Evolutionary conservation across 2,888 invertebrate genomes (phyloP).

Genomic region (Drosophila algonquin): DNA sequence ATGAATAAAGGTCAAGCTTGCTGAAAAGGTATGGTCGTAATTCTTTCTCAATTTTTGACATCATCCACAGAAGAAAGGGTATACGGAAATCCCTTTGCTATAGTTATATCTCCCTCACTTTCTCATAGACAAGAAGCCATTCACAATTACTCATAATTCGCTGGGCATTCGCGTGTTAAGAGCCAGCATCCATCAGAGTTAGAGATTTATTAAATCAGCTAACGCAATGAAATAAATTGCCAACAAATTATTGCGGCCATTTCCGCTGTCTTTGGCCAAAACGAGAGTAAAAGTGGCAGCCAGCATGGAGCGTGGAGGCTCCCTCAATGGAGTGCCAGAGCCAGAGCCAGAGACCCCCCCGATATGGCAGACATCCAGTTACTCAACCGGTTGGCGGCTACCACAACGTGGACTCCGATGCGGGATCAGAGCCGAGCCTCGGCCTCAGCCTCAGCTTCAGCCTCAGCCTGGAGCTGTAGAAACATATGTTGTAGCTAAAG

Average conservation of each 20-base stretch:
- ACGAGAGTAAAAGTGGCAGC: slow-evolving; percentile 71
- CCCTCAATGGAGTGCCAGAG: slow-evolving; percentile 35
- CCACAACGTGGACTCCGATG: neutral
- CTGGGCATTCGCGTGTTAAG: slow-evolving; percentile 43
- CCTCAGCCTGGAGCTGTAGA: slow-evolving; percentile 41
- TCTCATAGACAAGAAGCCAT: neutral
- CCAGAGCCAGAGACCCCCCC: slow-evolving; percentile 5
- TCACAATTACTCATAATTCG: neutral
- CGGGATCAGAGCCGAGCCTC: slow-evolving; percentile 6
- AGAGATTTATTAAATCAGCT: slow-evolving; percentile 62
- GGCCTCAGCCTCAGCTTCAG: neutral
- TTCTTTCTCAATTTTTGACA: too few relatives aligned
- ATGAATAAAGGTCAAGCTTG: too few relatives aligned
- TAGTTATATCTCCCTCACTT: neutral
- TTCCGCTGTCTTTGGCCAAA: slow-evolving; percentile 66
- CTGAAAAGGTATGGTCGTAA: too few relatives aligned
- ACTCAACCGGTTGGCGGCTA: slow-evolving; percentile 67
- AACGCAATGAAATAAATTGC: slow-evolving; percentile 72
- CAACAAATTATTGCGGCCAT: slow-evolving; percentile 72
- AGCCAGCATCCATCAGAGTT: slow-evolving; percentile 59
- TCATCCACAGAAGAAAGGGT: neutral
- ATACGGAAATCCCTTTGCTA: neutral
- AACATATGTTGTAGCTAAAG: slow-evolving; percentile 28
- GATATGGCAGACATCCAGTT: slow-evolving; percentile 44
- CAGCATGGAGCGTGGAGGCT: slow-evolving; percentile 11